phyloP scores from a whole-genome alignment of 2,113 vertebrate species.

The Girardinichthys multiradiatus region DNA sequence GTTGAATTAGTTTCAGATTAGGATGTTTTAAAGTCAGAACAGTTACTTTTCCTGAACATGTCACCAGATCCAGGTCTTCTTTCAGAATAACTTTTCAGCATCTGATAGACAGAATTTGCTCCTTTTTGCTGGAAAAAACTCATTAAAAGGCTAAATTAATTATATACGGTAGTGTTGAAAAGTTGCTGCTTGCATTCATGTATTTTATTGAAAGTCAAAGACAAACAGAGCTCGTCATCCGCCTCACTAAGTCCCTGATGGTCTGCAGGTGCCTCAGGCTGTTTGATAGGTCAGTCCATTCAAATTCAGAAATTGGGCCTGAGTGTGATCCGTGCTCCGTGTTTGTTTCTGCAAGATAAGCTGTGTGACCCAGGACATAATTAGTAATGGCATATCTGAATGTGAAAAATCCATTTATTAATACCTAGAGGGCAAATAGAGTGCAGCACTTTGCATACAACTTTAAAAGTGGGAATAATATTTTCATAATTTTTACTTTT shows the following conservation, averaged over 20 bases:
- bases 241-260: conserved; percentile 1
- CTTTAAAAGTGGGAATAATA: no score
- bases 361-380: neutral
- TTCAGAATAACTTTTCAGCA: neutral
- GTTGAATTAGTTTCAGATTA: neutral
- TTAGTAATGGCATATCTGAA: neutral
- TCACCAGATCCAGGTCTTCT: neutral
- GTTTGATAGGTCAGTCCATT: conserved; percentile 47
- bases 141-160: neutral
- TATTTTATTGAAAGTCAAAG: conserved; percentile 30
- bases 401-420: conserved; percentile 6
- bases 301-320: conserved; percentile 17
- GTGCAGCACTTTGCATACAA: no score
- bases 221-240: conserved; percentile 2
- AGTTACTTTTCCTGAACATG: neutral
- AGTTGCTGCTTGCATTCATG: conserved; percentile 7
- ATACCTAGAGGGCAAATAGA: conserved; percentile 5
- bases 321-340: conserved; percentile 26
- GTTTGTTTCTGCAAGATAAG: conserved; percentile 36
- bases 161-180: neutral
- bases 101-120: neutral
- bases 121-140: conserved; percentile 1
- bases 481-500: no score
- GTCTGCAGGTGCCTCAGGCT: conserved; percentile 49
- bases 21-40: neutral